A percentile compares a stretch with the other conserved stretches of the same genome.
These are phyloP conservation scores for Lagria hirta DNA, from an alignment of 2,888 invertebrate genomes.

Conservation along the genomic window DNA sequence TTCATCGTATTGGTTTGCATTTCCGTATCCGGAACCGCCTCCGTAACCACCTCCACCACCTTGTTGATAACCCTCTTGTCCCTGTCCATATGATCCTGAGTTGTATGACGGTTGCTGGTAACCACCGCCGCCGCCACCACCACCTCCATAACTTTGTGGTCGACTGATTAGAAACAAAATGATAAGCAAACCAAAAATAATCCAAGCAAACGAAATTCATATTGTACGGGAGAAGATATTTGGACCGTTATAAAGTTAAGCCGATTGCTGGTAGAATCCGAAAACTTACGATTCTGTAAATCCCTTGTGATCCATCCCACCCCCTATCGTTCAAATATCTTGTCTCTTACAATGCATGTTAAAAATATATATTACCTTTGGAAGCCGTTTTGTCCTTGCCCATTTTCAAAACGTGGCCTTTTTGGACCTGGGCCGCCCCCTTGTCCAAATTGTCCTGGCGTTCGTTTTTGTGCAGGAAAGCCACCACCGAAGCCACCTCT, in stretches of 20 bases:
- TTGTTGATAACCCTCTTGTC: constrained; percentile 24
- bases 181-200: constrained; percentile 4
- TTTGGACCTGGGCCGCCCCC: constrained; percentile 42
- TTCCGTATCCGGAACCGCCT: no score
- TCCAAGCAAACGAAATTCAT: constrained; percentile 27
- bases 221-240: no score
- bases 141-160: constrained; percentile 27
- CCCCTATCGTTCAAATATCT: no score
- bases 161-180: constrained; percentile 16
- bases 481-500: constrained; percentile 31
- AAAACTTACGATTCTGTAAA: no score
- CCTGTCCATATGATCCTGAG: constrained; percentile 31
- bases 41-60: no score
- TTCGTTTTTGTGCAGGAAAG: constrained; percentile 35
- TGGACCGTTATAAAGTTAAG: no score
- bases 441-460: constrained; percentile 36
- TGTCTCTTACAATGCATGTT: no score
- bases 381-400: constrained; percentile 42
- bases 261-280: no score
- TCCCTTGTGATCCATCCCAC: no score
- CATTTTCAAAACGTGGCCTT: constrained; percentile 44
- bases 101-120: constrained; percentile 33
- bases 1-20: no score
- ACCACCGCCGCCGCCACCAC: constrained; percentile 25
- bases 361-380: no score